phyloP scores from a whole-genome alignment of 2,113 vertebrate genomes.

The Petaurus breviceps region DNA sequence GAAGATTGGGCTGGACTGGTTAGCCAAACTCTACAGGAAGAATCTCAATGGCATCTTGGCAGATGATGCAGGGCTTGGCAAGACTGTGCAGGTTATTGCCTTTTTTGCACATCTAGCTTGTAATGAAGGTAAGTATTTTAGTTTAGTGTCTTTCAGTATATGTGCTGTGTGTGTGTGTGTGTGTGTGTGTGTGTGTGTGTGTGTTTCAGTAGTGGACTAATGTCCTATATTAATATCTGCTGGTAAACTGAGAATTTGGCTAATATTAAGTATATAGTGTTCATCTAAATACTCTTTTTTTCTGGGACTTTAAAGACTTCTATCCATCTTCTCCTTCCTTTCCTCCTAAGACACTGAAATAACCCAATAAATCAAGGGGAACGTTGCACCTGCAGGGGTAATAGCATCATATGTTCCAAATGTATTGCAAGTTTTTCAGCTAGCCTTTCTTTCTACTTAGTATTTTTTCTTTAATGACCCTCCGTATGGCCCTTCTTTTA shows the following conservation, averaged over 20 bases:
- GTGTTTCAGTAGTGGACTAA: accelerated
- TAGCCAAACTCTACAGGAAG: conserved; percentile 89
- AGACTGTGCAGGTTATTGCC: conserved; percentile 91
- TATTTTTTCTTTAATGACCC: not conserved
- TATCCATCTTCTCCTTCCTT: not conserved
- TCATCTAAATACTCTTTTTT: not conserved
- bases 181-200: not conserved
- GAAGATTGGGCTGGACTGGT: conserved; percentile 91
- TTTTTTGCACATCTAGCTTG: conserved; percentile 91
- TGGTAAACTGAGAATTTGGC: not conserved
- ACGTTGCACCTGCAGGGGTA: not conserved
- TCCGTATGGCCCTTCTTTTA: not conserved
- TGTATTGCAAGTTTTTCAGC: not conserved
- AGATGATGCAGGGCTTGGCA: conserved; percentile 91
- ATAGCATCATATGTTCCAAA: not conserved
- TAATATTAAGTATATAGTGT: not conserved
- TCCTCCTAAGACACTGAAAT: not conserved
- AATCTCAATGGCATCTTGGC: conserved; percentile 92
- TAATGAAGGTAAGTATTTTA: conserved; percentile 85
- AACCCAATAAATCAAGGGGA: not conserved
- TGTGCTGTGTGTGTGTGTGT: not conserved
- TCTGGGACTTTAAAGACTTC: not conserved
- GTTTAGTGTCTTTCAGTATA: not conserved
- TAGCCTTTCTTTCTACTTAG: not conserved
- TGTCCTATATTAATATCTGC: not conserved